Evolutionary conservation across 2,797 vertebrate genomes (phyloP).

Genomic region (Xiphophorus birchmanni): DNA sequence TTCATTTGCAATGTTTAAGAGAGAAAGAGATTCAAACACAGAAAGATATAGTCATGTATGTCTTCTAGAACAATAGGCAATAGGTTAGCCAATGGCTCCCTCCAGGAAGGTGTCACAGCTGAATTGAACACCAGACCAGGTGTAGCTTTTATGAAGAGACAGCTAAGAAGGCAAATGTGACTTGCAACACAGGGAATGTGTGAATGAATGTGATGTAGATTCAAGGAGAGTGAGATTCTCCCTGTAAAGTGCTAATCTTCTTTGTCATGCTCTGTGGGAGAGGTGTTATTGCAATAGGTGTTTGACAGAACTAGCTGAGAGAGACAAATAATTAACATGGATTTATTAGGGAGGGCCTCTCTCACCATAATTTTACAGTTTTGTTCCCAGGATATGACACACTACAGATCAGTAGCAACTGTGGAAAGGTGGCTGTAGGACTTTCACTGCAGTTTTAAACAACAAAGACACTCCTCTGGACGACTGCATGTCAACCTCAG

Average conservation of each 20-base stretch:
- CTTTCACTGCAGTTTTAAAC: slow-evolving; percentile 30
- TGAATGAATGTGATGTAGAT: slow-evolving; percentile 20
- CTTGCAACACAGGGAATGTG: slow-evolving; percentile 10
- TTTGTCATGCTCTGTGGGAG: slow-evolving; percentile 1
- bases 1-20: neutral
- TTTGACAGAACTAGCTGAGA: slow-evolving; percentile 31
- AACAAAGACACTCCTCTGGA: slow-evolving; percentile 24
- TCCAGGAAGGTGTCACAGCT: neutral
- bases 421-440: slow-evolving; percentile 20
- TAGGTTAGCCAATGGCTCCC: neutral
- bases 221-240: neutral
- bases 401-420: slow-evolving; percentile 26
- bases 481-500: slow-evolving; percentile 37
- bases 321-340: slow-evolving; percentile 26
- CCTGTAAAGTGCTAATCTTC: slow-evolving; percentile 7
- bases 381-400: slow-evolving; percentile 7
- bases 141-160: neutral
- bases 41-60: neutral
- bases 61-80: neutral
- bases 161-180: slow-evolving; percentile 4
- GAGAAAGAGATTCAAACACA: neutral
- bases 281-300: slow-evolving; percentile 13
- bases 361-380: slow-evolving; percentile 11
- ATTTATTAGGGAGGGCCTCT: slow-evolving; percentile 23
- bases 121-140: neutral